Base-by-base conservation (phyloP, 1,140 invertebrate genomes). In the Wiebesia pumilae region DNA sequence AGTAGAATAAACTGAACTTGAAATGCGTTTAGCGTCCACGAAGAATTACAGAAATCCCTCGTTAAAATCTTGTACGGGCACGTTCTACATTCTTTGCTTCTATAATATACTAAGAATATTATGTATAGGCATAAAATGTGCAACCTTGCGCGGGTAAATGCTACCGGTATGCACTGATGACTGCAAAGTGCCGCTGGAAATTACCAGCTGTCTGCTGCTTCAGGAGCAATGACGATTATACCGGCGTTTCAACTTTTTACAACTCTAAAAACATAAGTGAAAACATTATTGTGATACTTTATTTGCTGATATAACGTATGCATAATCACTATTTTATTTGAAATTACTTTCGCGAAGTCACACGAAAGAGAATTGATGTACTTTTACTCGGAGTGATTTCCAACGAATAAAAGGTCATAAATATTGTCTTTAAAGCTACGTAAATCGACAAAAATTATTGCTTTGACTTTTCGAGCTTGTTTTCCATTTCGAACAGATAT, bases 181-280 rank as follows among this genome's bases (percentile, higher is more conserved):
- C 82, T 78, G 71, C 73, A 77, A 77, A 84, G 38, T 84, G 83
- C 73, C 75, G 83, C 73, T 84, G 33, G 65, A 77, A 67, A 78
- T 78, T 84, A 3, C 82, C 65, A 35, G 33, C 71, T 40, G 30
- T 54, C 73, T 62, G 67, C 81, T 54, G 43, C 62, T 81, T 40
- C 62, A 35, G 80, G 40, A 67, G 30, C 65, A 67, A 62, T 83
- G 82, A 83, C 82, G 62, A 83, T 83, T 75, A 75, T 16, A 54
- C 77, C 77, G 43, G 77, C 43, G 77, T 79, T 58, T 58, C 47
- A 33, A 54, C 16, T 79, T 54, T 79, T 79, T 79, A 30, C n/a
- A 79, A 58, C 77, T 27, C n/a, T 51, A 35, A 79, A 79, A 51
- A 35, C 47, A 51, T 67, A 67, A 81, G 80, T 81, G 80, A 81